phyloP scores from a whole-genome alignment of 1,140 invertebrate genomes.

The Drosophila triauraria region DNA sequence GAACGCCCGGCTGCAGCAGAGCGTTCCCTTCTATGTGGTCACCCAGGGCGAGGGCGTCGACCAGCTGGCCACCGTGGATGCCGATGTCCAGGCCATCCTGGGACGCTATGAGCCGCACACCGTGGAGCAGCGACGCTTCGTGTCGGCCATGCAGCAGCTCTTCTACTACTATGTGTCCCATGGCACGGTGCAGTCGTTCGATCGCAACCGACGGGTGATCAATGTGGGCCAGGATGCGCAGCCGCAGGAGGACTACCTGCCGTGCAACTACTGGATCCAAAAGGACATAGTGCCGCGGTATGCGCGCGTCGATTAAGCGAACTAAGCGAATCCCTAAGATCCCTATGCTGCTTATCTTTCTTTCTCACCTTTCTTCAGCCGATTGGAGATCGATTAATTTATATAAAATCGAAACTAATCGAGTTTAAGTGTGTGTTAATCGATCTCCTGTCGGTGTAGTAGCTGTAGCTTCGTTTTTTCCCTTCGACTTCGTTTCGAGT shows the following conservation, averaged over 20 bases:
- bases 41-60: constrained; percentile 87
- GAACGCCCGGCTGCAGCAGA: constrained; percentile 86
- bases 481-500: constrained; percentile 57
- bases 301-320: constrained; percentile 85
- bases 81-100: constrained; percentile 91
- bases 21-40: constrained; percentile 91
- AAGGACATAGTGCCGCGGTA: constrained; percentile 90
- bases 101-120: constrained; percentile 90
- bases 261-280: constrained; percentile 91
- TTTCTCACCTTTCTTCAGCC: constrained; percentile 24
- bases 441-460: constrained; percentile 2
- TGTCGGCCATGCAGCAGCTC: constrained; percentile 91
- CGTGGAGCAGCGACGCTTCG: constrained; percentile 90
- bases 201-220: constrained; percentile 87
- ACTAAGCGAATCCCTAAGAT: constrained; percentile 53
- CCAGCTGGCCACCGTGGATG: constrained; percentile 87
- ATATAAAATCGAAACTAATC: background rate
- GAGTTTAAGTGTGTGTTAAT: background rate
- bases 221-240: constrained; percentile 89
- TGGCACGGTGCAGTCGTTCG: constrained; percentile 87
- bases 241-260: constrained; percentile 87
- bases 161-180: constrained; percentile 93
- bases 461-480: constrained; percentile 20
- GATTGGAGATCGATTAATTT: constrained; percentile 6
- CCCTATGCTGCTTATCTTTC: constrained; percentile 3